Percentiles rank a stretch among this genome's conserved stretches.
These are phyloP conservation scores for Sebastes fasciatus DNA, from an alignment of 2,113 vertebrate species.

Conservation along the genomic window DNA sequence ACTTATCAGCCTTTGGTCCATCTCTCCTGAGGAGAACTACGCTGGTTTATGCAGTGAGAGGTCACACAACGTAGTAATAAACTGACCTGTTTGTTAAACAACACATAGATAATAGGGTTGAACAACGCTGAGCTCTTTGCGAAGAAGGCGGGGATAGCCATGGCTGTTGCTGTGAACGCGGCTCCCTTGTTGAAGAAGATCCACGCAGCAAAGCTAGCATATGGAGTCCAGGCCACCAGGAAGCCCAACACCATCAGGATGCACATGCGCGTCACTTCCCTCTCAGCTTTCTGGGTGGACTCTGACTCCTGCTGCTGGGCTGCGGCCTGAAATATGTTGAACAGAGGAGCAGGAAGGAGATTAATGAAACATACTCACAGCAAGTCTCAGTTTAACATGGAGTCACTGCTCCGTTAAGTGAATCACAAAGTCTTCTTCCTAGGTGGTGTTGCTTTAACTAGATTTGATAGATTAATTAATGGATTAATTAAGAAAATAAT, in stretches of 20 bases:
- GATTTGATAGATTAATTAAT: too few species aligned
- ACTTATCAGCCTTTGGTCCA: too few species aligned
- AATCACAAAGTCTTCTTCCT: too few species aligned
- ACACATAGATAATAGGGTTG: conserved; percentile 82
- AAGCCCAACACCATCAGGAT: conserved; percentile 79
- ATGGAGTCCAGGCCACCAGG: conserved; percentile 51
- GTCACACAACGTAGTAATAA: too few species aligned
- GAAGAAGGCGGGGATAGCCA: conserved; percentile 86
- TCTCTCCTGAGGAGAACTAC: too few species aligned
- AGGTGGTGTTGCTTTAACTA: too few species aligned
- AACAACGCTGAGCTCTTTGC: conserved; percentile 88
- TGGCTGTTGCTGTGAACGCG: conserved; percentile 79
- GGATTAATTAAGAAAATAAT: too few species aligned
- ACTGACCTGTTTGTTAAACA: conserved; percentile 86
- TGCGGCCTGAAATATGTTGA: neutral
- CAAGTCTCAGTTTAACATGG: too few species aligned
- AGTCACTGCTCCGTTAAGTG: too few species aligned
- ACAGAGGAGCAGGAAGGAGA: too few species aligned
- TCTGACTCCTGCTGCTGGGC: conserved; percentile 78
- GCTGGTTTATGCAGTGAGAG: too few species aligned
- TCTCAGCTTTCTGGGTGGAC: conserved; percentile 75
- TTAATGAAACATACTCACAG: too few species aligned
- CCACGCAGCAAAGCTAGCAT: conserved; percentile 73
- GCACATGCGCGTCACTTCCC: conserved; percentile 77
- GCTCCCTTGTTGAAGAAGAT: conserved; percentile 86